Evolutionary conservation across 2,888 invertebrate genomes (phyloP).

Genomic region (Platynereis dumerilii): DNA sequence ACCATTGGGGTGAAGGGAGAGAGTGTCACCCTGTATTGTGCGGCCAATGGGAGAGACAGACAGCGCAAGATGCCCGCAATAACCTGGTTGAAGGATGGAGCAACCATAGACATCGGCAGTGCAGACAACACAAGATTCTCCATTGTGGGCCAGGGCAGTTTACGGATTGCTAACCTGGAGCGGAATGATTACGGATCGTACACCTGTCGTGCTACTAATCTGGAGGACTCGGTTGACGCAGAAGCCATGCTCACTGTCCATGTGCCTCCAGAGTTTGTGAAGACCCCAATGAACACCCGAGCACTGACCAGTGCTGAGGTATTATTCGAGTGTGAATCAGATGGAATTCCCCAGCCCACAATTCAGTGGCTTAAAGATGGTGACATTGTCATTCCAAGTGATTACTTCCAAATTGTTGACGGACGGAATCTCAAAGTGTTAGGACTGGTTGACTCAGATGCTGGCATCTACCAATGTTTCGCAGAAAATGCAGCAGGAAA

Average conservation of each 20-base stretch:
- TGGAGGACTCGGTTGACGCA: slow-evolving; percentile 86
- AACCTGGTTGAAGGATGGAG: slow-evolving; percentile 91
- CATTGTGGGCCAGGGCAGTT: slow-evolving; percentile 81
- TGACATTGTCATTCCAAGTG: slow-evolving; percentile 82
- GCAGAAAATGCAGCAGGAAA: slow-evolving; percentile 86
- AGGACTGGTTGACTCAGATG: slow-evolving; percentile 85
- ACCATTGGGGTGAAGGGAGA: slow-evolving; percentile 80
- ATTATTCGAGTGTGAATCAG: slow-evolving; percentile 84
- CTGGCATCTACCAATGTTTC: slow-evolving; percentile 94
- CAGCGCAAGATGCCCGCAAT: slow-evolving; percentile 81
- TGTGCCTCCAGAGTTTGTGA: slow-evolving; percentile 79
- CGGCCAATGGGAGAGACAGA: slow-evolving; percentile 76
- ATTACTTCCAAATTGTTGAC: slow-evolving; percentile 78
- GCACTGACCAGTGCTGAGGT: slow-evolving; percentile 76
- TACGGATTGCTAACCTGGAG: slow-evolving; percentile 81
- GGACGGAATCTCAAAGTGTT: slow-evolving; percentile 77
- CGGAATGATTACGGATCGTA: slow-evolving; percentile 89
- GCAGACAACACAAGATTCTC: slow-evolving; percentile 75
- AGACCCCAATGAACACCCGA: slow-evolving; percentile 52
- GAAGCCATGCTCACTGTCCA: slow-evolving; percentile 81
- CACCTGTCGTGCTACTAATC: slow-evolving; percentile 90
- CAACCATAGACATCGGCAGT: slow-evolving; percentile 76
- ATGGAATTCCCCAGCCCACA: slow-evolving; percentile 83
- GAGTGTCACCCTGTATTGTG: slow-evolving; percentile 89
- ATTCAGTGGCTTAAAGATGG: slow-evolving; percentile 94